Percentiles rank a stretch among this genome's conserved stretches.
phyloP scores from a whole-genome alignment of 2,113 vertebrate genomes.

The Odobenus rosmarus region DNA sequence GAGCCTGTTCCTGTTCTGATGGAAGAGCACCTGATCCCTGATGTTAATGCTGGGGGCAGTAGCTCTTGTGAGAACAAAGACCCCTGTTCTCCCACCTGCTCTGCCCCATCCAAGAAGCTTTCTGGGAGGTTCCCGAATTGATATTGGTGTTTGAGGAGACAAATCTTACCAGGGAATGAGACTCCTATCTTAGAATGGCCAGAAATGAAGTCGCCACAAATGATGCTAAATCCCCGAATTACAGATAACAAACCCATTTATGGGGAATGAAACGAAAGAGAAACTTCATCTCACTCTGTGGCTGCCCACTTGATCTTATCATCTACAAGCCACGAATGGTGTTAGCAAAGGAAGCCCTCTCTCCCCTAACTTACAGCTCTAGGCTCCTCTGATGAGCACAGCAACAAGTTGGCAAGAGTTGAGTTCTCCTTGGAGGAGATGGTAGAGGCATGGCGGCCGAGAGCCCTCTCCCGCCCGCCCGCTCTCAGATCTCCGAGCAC shows the following conservation, averaged over 20 bases:
- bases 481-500: rapidly evolving
- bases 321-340: neutral
- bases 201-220: neutral
- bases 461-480: neutral
- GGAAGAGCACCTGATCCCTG: neutral
- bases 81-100: rapidly evolving
- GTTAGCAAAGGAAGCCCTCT: neutral
- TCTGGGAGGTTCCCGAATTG: neutral
- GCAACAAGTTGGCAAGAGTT: neutral
- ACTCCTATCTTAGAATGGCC: neutral
- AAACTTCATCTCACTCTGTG: neutral
- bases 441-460: neutral
- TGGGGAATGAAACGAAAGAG: neutral
- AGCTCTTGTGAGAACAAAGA: neutral
- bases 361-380: neutral
- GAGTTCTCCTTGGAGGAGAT: rapidly evolving
- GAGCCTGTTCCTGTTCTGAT: no score
- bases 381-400: neutral
- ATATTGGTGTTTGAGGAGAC: neutral
- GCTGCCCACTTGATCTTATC: neutral
- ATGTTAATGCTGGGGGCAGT: no score
- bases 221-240: neutral
- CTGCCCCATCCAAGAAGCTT: neutral
- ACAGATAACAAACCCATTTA: neutral
- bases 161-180: neutral